phyloP scores from a whole-genome alignment of 2,888 invertebrate genomes.

The Molorchus minor region DNA sequence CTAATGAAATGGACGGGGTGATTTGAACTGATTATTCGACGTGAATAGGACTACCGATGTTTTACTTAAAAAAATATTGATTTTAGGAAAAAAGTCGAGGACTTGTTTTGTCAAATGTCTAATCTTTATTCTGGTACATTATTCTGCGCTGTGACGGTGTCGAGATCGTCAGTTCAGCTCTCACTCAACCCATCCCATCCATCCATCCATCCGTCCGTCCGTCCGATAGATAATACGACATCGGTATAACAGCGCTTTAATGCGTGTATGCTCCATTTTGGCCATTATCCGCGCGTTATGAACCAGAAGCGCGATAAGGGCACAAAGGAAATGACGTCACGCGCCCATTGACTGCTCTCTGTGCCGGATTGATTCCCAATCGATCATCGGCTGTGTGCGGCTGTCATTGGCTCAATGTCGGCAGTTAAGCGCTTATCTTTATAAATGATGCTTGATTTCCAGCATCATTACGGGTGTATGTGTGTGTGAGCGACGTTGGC shows the following conservation, averaged over 20 bases:
- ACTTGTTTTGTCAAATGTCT: too few relatives aligned
- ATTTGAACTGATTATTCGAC: too few relatives aligned
- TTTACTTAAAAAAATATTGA: too few relatives aligned
- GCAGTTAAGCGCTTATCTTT: slow-evolving; percentile 62
- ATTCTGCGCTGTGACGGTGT: too few relatives aligned
- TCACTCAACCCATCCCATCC: neutral
- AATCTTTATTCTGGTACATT: too few relatives aligned
- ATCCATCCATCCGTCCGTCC: slow-evolving; percentile 26
- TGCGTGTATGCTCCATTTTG: slow-evolving; percentile 53
- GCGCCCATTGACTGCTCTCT: slow-evolving; percentile 62
- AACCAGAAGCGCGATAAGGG: slow-evolving; percentile 64
- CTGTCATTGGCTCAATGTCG: slow-evolving; percentile 53
- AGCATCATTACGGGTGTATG: slow-evolving; percentile 32
- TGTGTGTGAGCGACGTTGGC: slow-evolving; percentile 9
- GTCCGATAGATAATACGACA: too few relatives aligned
- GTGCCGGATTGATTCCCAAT: slow-evolving; percentile 62
- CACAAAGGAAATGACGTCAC: slow-evolving; percentile 65
- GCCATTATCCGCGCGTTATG: slow-evolving; percentile 64
- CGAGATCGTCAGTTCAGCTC: too few relatives aligned
- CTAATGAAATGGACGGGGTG: too few relatives aligned
- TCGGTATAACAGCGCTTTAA: slow-evolving; percentile 25
- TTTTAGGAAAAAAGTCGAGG: too few relatives aligned
- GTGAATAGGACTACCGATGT: too few relatives aligned
- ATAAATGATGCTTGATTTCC: slow-evolving; percentile 61
- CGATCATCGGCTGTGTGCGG: slow-evolving; percentile 60